A percentile compares a stretch with the other conserved stretches of the same genome.
phyloP scores from a whole-genome alignment of 2,797 vertebrate species.

The Mycteria americana region DNA sequence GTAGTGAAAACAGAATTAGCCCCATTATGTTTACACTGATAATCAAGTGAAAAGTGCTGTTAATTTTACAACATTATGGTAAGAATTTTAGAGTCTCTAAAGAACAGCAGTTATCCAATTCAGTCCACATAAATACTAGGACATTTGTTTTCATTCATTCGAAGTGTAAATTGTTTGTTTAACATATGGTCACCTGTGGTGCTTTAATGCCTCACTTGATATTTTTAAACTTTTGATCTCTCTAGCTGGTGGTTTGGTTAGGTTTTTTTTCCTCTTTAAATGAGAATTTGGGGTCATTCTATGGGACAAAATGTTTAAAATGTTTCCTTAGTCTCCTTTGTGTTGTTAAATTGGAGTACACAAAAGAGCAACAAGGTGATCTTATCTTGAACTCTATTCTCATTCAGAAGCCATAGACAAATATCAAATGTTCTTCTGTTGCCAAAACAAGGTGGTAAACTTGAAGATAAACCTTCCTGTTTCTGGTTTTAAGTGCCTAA shows the following conservation, averaged over 20 bases:
- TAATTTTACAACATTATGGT: conserved; percentile 28
- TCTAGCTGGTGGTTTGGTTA: conserved; percentile 59
- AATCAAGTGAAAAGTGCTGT: conserved; percentile 52
- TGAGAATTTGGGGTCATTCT: conserved; percentile 76
- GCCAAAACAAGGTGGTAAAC: conserved; percentile 56
- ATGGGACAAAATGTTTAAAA: conserved; percentile 76
- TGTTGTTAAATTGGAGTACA: conserved; percentile 78
- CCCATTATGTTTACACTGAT: neutral
- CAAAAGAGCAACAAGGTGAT: conserved; percentile 63
- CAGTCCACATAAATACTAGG: conserved; percentile 29
- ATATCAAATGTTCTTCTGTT: conserved; percentile 73
- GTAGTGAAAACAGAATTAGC: neutral
- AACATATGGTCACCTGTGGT: conserved; percentile 52
- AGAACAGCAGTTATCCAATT: neutral
- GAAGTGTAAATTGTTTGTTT: conserved; percentile 68
- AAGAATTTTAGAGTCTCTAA: neutral
- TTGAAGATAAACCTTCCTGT: neutral
- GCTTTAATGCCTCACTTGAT: conserved; percentile 43
- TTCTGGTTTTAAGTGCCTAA: conserved; percentile 30
- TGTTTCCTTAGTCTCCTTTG: conserved; percentile 72
- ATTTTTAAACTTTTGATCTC: conserved; percentile 57
- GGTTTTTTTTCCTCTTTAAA: conserved; percentile 22
- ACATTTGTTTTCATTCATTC: conserved; percentile 53
- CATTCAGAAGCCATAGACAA: conserved; percentile 74
- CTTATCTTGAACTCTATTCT: conserved; percentile 64